phyloP scores from a whole-genome alignment of 2,888 invertebrate species.

The Eucera pruinosa region DNA sequence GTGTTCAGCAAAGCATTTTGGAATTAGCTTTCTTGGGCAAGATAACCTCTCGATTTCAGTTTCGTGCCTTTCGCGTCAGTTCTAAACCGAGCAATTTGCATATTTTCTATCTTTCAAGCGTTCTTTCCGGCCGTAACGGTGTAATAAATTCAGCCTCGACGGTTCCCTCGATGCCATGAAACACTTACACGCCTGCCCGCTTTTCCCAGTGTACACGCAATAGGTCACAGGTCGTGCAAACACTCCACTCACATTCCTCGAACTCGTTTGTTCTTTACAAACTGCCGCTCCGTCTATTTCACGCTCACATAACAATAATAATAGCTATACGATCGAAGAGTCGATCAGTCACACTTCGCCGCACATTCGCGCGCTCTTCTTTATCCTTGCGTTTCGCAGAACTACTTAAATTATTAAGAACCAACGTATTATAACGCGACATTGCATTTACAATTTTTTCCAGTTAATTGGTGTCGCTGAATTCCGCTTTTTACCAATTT shows the following conservation, averaged over 20 bases:
- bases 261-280: neutral
- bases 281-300: neutral
- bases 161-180: constrained; percentile 17
- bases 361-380: too few species aligned
- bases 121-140: constrained; percentile 16
- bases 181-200: constrained; percentile 19
- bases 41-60: constrained; percentile 4
- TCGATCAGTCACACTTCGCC: too few species aligned
- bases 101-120: constrained; percentile 25
- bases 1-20: neutral
- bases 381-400: too few species aligned
- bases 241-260: constrained; percentile 2
- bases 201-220: constrained; percentile 25
- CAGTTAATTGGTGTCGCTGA: too few species aligned
- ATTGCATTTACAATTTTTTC: too few species aligned
- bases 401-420: too few species aligned
- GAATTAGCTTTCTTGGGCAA: neutral
- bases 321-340: too few species aligned
- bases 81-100: neutral
- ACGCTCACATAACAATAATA: too few species aligned
- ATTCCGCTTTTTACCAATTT: too few species aligned
- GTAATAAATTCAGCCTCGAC: constrained; percentile 29
- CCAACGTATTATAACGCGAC: too few species aligned
- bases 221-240: constrained; percentile 21
- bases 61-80: neutral